Evolutionary conservation across 2,888 invertebrate genomes (phyloP), one percentile per base, ranked within the genome.

Genomic region (Nomada flava): DNA sequence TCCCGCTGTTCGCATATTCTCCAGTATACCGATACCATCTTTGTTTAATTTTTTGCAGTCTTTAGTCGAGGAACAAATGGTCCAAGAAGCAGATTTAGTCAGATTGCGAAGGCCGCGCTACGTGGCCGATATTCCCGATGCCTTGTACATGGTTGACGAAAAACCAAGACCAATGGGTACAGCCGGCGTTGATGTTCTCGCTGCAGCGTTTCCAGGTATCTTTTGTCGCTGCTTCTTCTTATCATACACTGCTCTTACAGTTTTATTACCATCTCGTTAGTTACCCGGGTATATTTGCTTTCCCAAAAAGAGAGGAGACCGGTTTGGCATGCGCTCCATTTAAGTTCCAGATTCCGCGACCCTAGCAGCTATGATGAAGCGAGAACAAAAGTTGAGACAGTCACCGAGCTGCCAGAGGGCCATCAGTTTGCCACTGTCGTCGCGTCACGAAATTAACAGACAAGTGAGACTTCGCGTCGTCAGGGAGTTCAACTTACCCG

Each of bases 401-500:
- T 95, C 97, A 69, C 96, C 97, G 5, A 96, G 97, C 92, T 98
- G 97, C 91, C 96, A 96, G 92, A 95, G 97, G 71, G 98, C 98
- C 65, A 95, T 97, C 82, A 95, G 96, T 84, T 95, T 97, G 93
- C 96, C 96, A 81, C 95, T 97, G 83, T 96, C 97, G 10, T 97
- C 97, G 85, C 95, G 97, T 71, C 96, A 96, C 87, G 96, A 97
- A 91, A 96, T 98, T 83, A 96, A 96, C 89, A 95, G 96, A 85
- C 96, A 97, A 93, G 93, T 95, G 20, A 96, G 98, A 76, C 94
- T 99, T 89, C 96, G 98, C 10, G 98, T 98, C 1, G 98, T 99
- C 18, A 96, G 99, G 64, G 99, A 99, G 94, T 97, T 98, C 94
- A 98, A 98, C 91, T 95, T 98, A 80, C 99, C 99, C 0, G 99